phyloP scores from a whole-genome alignment of 2,888 invertebrate genomes.

The Acronicta leporina region DNA sequence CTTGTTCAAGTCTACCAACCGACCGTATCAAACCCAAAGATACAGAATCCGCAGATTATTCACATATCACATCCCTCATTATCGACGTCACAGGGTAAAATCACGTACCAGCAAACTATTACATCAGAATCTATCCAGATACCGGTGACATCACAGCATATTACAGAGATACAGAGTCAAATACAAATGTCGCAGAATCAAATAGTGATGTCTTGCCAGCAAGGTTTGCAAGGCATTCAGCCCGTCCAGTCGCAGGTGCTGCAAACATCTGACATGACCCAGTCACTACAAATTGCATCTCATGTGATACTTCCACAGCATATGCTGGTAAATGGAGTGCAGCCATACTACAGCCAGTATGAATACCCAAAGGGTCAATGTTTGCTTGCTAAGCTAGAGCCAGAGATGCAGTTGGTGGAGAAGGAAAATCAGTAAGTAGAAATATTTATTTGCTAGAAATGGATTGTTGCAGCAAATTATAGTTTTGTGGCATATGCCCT shows the following conservation, averaged over 20 bases:
- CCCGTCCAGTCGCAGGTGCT: slow-evolving; percentile 63
- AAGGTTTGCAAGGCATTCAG: slow-evolving; percentile 69
- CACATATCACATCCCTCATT: slow-evolving; percentile 74
- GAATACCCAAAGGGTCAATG: slow-evolving; percentile 75
- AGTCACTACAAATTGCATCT: slow-evolving; percentile 76
- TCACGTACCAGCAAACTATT: slow-evolving; percentile 77
- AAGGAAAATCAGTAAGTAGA: slow-evolving; percentile 73
- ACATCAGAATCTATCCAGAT: slow-evolving; percentile 74
- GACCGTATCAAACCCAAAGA: slow-evolving; percentile 61
- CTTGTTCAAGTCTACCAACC: slow-evolving; percentile 80
- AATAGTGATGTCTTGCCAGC: slow-evolving; percentile 80
- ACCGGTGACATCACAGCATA: slow-evolving; percentile 68
- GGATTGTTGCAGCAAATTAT: too few relatives aligned
- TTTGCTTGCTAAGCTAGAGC: slow-evolving; percentile 71
- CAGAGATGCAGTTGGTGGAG: slow-evolving; percentile 60
- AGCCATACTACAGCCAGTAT: slow-evolving; percentile 75
- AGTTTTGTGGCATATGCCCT: too few relatives aligned
- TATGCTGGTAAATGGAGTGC: slow-evolving; percentile 73
- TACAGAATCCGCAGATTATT: slow-evolving; percentile 72
- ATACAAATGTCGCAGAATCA: slow-evolving; percentile 75
- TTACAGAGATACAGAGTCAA: slow-evolving; percentile 65
- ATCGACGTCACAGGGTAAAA: slow-evolving; percentile 72
- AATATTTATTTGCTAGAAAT: too few relatives aligned
- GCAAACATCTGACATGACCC: slow-evolving; percentile 71
- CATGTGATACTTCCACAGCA: slow-evolving; percentile 81